phyloP scores from a whole-genome alignment of 2,888 invertebrate species.

The Tipula confusa region DNA sequence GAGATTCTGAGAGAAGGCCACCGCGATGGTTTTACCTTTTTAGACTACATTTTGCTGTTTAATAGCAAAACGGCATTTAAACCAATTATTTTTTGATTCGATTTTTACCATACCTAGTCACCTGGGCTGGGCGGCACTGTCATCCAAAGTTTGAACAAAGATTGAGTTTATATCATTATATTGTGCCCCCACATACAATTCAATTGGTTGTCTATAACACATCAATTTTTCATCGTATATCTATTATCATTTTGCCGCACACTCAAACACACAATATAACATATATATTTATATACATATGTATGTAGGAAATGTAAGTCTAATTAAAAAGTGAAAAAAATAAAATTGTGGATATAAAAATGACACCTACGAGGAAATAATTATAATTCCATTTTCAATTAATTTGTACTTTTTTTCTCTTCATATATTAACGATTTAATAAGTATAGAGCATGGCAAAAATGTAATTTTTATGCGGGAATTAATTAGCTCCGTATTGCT shows the following conservation, averaged over 20 bases:
- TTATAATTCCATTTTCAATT: constrained; percentile 16
- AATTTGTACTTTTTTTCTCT: background rate
- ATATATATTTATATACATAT: background rate
- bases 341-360: background rate
- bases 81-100: no score
- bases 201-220: background rate
- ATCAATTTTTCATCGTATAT: background rate
- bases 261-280: background rate
- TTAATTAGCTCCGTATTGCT: background rate
- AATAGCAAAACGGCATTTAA: no score
- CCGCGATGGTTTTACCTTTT: no score
- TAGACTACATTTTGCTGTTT: background rate
- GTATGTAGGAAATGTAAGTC: background rate
- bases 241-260: background rate
- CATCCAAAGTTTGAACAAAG: no score
- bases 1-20: no score
- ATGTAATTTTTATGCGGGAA: background rate
- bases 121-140: no score
- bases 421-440: background rate
- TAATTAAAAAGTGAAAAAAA: background rate
- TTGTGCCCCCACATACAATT: background rate
- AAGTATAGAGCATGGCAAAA: background rate
- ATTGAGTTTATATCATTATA: no score
- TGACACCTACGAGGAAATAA: constrained; percentile 16
- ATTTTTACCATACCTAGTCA: no score